Conservation (phyloP, 2,888 invertebrate genomes). For the Copidosoma aretas region DNA sequence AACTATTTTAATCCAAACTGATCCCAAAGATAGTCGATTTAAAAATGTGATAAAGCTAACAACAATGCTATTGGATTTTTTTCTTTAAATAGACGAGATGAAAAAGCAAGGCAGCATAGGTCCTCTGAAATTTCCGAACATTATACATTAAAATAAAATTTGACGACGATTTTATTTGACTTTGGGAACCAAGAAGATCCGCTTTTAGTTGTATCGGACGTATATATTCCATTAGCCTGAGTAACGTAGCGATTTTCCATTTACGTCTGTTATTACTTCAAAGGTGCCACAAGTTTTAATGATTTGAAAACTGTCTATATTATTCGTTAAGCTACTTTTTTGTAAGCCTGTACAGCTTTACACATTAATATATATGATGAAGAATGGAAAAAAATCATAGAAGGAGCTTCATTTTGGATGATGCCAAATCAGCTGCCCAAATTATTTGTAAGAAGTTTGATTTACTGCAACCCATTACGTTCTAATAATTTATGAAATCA, state of each 20-base stretch:
- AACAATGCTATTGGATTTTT: slow-evolving; percentile 32
- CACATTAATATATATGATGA: slow-evolving; percentile 33
- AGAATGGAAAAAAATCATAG: slow-evolving; percentile 30
- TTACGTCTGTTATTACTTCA: slow-evolving; percentile 35
- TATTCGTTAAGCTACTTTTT: slow-evolving; percentile 39
- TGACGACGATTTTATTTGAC: slow-evolving; percentile 4
- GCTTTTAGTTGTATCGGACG: slow-evolving; percentile 40
- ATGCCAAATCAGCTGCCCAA: slow-evolving; percentile 47
- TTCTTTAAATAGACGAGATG: slow-evolving; percentile 31
- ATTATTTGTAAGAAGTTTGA: slow-evolving; percentile 48
- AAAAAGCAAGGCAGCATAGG: slow-evolving; percentile 20
- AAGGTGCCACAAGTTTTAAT: slow-evolving; percentile 49
- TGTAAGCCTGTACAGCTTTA: slow-evolving; percentile 24
- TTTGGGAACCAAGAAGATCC: slow-evolving; percentile 27
- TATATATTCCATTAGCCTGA: slow-evolving; percentile 45
- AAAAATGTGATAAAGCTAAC: slow-evolving; percentile 6
- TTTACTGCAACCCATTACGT: slow-evolving; percentile 43
- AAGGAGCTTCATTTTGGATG: slow-evolving; percentile 23
- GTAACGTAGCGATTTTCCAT: slow-evolving; percentile 45
- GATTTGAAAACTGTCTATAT: slow-evolving; percentile 48
- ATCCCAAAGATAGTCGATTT: slow-evolving; percentile 8
- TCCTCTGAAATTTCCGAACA: slow-evolving; percentile 31
- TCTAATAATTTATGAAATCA: slow-evolving; percentile 40
- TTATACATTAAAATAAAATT: slow-evolving; percentile 27
- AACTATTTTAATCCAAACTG: slow-evolving; percentile 17